phyloP scores from a whole-genome alignment of 2,888 invertebrate species.

The Drosophila pseudotalamancana region DNA sequence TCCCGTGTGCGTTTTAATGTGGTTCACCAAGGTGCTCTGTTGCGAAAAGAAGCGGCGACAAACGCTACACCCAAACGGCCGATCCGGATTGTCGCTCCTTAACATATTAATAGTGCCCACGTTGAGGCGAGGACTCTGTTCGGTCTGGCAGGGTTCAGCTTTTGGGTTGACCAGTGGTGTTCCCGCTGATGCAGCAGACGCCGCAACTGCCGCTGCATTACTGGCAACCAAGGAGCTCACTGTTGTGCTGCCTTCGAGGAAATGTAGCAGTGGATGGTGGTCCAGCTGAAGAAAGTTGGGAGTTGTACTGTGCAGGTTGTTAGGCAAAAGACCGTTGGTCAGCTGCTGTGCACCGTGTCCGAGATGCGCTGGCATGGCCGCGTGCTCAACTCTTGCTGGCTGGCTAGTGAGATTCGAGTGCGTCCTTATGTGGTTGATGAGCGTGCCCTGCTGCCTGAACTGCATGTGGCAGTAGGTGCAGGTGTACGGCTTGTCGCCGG shows the following conservation, averaged over 20 bases:
- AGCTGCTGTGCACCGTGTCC: conserved; percentile 29
- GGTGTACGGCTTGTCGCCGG: conserved; percentile 36
- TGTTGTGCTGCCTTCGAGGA: conserved; percentile 68
- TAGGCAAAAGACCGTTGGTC: conserved; percentile 26
- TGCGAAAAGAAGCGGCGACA: conserved; percentile 30
- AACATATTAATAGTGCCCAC: conserved; percentile 28
- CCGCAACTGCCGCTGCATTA: conserved; percentile 22
- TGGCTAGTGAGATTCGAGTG: conserved; percentile 31
- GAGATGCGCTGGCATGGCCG: conserved; percentile 22
- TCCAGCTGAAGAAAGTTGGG: conserved; percentile 51
- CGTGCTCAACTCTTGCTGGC: conserved; percentile 17
- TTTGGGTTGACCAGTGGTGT: conserved; percentile 10
- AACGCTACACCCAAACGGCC: conserved; percentile 28
- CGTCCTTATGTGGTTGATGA: conserved; percentile 26
- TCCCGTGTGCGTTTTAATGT: conserved; percentile 31
- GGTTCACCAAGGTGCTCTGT: conserved; percentile 28
- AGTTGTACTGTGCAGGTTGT: conserved; percentile 18
- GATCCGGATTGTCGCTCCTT: conserved; percentile 31
- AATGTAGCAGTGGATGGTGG: conserved; percentile 69
- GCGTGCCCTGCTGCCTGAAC: conserved; percentile 35
- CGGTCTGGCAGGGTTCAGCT: conserved; percentile 20
- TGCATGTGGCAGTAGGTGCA: conserved; percentile 36
- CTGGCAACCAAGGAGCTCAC: conserved; percentile 62
- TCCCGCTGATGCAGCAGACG: conserved; percentile 10
- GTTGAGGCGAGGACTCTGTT: conserved; percentile 18